A percentile compares a stretch with the other conserved stretches of the same genome.
Evolutionary conservation across 92 coral and sea anemone species (phyloP).

Genomic region (Anthopleura xanthogrammica): DNA sequence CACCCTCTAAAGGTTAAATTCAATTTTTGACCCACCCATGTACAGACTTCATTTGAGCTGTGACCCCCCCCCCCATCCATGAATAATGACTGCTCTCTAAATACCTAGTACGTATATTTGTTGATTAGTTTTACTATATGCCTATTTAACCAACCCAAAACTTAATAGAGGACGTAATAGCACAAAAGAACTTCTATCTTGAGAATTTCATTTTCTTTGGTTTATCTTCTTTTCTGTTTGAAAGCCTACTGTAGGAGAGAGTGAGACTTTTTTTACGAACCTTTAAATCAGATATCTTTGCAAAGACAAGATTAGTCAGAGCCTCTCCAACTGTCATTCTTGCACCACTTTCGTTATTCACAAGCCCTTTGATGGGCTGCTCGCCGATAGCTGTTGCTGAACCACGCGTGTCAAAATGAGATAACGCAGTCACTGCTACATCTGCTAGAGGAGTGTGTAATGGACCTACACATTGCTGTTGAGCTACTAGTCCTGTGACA

Average conservation of each 20-base stretch:
- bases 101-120: too few relatives aligned
- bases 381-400: slow-evolving; percentile 98
- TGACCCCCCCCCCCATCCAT: too few relatives aligned
- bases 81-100: too few relatives aligned
- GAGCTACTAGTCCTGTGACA: slow-evolving; percentile 97
- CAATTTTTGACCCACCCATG: too few relatives aligned
- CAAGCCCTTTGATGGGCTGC: slow-evolving; percentile 93
- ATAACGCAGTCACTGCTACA: slow-evolving; percentile 90
- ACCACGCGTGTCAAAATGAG: slow-evolving; percentile 77
- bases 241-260: background rate
- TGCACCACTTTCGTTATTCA: slow-evolving; percentile 84
- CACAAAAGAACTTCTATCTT: too few relatives aligned
- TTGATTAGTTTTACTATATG: too few relatives aligned
- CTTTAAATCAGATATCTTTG: slow-evolving; percentile 88
- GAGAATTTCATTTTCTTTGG: too few relatives aligned
- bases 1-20: too few relatives aligned
- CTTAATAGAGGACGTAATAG: too few relatives aligned
- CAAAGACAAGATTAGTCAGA: slow-evolving; percentile 90
- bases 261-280: slow-evolving; percentile 29
- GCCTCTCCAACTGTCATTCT: slow-evolving; percentile 98
- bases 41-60: too few relatives aligned
- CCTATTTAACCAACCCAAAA: too few relatives aligned
- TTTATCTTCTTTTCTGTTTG: too few relatives aligned
- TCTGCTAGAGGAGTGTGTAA: slow-evolving; percentile 95
- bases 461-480: slow-evolving; percentile 98